A percentile compares a stretch with the other conserved stretches of the same genome.
phyloP scores from a whole-genome alignment of 2,797 vertebrate species.

The Sebastes kiyomatsui region DNA sequence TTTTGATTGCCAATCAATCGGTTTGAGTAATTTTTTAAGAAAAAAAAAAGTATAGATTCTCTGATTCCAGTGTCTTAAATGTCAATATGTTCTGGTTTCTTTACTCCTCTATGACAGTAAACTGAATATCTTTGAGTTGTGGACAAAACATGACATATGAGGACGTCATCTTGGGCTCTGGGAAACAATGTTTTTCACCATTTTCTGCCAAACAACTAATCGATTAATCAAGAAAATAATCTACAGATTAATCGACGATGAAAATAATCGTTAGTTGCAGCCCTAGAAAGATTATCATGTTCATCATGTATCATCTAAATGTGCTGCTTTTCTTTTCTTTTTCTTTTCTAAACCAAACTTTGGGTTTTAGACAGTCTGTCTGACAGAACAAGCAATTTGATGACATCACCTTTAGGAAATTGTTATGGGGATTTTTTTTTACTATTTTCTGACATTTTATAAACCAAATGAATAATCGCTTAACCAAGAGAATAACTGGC shows the following conservation, averaged over 20 bases:
- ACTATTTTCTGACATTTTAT: neutral
- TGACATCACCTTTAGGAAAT: neutral
- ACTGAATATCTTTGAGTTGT: too few species aligned
- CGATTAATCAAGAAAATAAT: too few species aligned
- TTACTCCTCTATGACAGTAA: too few species aligned
- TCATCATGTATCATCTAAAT: neutral
- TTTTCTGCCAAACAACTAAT: too few species aligned
- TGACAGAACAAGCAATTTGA: too few species aligned
- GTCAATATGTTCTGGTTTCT: too few species aligned
- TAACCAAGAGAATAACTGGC: neutral
- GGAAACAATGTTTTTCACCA: too few species aligned
- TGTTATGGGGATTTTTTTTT: neutral
- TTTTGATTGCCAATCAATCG: too few species aligned
- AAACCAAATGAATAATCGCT: neutral
- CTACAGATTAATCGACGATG: too few species aligned
- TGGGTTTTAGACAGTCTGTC: neutral
- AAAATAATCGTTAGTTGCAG: neutral
- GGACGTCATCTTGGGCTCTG: too few species aligned
- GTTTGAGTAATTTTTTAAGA: too few species aligned
- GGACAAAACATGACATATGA: accelerated
- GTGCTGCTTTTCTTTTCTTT: neutral
- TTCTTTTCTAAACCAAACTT: neutral
- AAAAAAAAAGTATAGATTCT: too few species aligned
- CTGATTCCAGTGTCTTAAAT: accelerated
- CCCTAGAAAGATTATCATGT: neutral